Conservation (phyloP, 2,797 vertebrate species). For the Periophthalmus magnuspinnatus region DNA sequence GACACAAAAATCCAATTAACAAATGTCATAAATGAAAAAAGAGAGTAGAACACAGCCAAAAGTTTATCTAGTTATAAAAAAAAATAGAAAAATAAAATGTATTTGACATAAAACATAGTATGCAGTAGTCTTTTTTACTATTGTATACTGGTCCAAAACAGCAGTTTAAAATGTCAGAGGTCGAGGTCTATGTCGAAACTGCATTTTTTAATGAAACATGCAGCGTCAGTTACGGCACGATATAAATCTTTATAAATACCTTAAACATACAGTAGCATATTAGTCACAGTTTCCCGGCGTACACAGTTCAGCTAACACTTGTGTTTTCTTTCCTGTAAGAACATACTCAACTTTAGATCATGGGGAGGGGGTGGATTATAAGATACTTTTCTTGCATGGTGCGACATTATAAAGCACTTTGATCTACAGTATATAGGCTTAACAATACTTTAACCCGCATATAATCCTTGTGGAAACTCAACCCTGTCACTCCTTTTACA, state of each 20-base stretch:
- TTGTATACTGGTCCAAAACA: no score
- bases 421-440: neutral
- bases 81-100: no score
- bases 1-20: no score
- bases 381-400: neutral
- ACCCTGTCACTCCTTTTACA: neutral
- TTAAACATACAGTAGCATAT: neutral
- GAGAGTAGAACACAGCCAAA: no score
- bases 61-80: no score
- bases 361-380: no score
- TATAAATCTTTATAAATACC: neutral
- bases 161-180: no score
- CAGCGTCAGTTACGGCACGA: neutral
- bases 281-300: neutral
- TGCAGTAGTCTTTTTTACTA: no score
- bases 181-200: neutral
- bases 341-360: neutral
- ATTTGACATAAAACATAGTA: no score
- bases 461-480: neutral
- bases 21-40: no score
- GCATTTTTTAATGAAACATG: neutral
- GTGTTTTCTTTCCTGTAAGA: constrained; percentile 7
- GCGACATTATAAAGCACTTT: constrained; percentile 1
- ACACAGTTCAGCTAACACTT: neutral
- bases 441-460: neutral